A percentile compares a stretch with the other conserved stretches of the same genome.
These are phyloP conservation scores for Sylvicola cinctus DNA, from an alignment of 2,888 invertebrate species.

Conservation along the genomic window DNA sequence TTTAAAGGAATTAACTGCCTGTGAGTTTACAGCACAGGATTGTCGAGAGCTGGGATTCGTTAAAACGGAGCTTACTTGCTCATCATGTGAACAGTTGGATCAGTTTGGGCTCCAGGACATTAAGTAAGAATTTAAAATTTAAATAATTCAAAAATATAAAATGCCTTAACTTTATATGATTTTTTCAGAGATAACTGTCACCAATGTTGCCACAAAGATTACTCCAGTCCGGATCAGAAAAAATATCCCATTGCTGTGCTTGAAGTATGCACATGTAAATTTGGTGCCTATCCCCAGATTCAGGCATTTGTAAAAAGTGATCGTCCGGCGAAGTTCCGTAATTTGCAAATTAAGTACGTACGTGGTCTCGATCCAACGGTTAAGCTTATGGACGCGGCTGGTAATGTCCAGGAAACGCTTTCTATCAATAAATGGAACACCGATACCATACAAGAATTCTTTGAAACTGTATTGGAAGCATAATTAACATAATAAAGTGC, in stretches of 20 bases:
- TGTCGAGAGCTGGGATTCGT: conserved; percentile 73
- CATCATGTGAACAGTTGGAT: conserved; percentile 67
- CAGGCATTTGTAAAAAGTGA: conserved; percentile 96
- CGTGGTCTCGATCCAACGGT: conserved; percentile 89
- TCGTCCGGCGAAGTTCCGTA: conserved; percentile 71
- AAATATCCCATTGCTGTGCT: conserved; percentile 79
- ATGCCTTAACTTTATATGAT: conserved; percentile 6
- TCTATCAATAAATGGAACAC: conserved; percentile 99
- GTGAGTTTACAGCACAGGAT: conserved; percentile 55
- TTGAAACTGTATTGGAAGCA: conserved; percentile 73
- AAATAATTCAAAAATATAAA: neutral
- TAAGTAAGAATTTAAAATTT: conserved; percentile 12
- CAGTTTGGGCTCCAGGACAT: conserved; percentile 30
- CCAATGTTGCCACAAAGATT: conserved; percentile 63
- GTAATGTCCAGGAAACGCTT: conserved; percentile 66
- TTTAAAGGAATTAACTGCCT: neutral
- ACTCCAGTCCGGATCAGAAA: conserved; percentile 39
- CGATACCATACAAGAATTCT: conserved; percentile 90
- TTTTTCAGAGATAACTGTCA: conserved; percentile 48
- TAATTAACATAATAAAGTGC: too few relatives aligned
- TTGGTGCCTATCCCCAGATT: conserved; percentile 94
- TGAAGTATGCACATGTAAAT: conserved; percentile 96
- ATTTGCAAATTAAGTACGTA: conserved; percentile 79
- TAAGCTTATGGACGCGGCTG: conserved; percentile 67
- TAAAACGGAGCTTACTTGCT: conserved; percentile 67